Evolutionary conservation across 2,113 vertebrate species (phyloP).

Genomic region (Corythornis vintsioides): DNA sequence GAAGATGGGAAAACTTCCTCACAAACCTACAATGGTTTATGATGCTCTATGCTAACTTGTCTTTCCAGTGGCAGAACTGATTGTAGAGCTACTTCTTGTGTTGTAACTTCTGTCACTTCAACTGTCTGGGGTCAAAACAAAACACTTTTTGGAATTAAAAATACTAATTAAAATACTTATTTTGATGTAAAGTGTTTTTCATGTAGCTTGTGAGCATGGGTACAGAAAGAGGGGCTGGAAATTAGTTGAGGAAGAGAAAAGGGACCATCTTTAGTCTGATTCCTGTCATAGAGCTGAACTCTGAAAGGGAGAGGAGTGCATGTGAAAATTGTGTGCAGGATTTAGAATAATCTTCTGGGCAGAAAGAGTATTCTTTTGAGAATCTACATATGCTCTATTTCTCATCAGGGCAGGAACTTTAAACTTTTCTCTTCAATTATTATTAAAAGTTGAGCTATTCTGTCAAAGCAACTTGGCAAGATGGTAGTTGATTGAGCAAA

Average conservation of each 20-base stretch:
- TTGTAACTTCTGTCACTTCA: neutral
- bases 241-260: neutral
- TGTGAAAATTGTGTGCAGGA: neutral
- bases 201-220: neutral
- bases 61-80: neutral
- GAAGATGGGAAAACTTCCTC: neutral
- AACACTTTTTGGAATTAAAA: neutral
- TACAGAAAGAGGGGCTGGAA: neutral
- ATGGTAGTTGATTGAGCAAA: constrained; percentile 26
- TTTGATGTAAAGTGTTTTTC: neutral
- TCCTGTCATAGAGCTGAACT: neutral
- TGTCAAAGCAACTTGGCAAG: neutral
- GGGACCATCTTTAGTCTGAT: neutral
- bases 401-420: neutral
- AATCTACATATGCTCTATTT: neutral
- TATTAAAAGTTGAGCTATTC: constrained; percentile 25
- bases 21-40: neutral
- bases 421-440: neutral
- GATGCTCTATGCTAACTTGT: neutral
- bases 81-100: neutral
- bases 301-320: neutral
- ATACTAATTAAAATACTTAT: neutral
- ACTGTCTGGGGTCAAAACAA: rapidly evolving
- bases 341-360: neutral
- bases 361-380: neutral